Base-by-base conservation (phyloP, 2,888 invertebrate species). In the Orchestes rusci region DNA sequence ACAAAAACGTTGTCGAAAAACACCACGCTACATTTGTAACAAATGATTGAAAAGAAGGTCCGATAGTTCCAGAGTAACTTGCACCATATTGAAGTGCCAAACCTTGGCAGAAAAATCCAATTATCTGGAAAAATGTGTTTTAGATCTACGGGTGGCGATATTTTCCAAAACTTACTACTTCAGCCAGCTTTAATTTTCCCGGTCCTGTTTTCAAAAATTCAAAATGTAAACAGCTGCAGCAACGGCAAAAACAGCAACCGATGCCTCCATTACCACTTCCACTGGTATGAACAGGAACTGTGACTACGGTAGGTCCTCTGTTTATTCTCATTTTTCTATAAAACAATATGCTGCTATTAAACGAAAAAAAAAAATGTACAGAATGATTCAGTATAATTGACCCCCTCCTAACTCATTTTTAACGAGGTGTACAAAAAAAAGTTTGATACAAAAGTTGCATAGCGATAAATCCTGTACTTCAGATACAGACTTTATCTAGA, bases 31-130 rank as follows among this genome's bases (percentile, higher is more conserved):
- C 82, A 1, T 88, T 84, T 7, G 87, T 85, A 47, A 90, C 69
- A 61, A 89, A 85, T 28, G 88, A 80, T 53, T 84, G 82, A 65
- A 86, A 84, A 2, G 89, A 83, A 2, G 82, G 76, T 4, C 90
- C 90, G 64, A 90, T 80, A 12, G 75, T 76, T 48, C 76, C 72
- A 1, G 85, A 81, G 57, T 84, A 82, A 1, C 79, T 74, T 43
- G 84, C 68, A 0, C 91, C 90, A 59, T 83, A 90, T 59, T 84
- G 82, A 39, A 90, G 75, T 7, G 89, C 71, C 43, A 91, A 68
- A 41, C 83, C 84, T 66, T 90, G 88, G 57, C 89, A 89, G 37
- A 90, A 70, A n/a, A 81, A 80, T 17, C 88, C 87, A 55, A 90
- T 66, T 57, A 86, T 70, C 86, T 85, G 60, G 54, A 51, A 10